Base-by-base conservation (phyloP, 2,888 invertebrate genomes). In the Drosophila neutralis region DNA sequence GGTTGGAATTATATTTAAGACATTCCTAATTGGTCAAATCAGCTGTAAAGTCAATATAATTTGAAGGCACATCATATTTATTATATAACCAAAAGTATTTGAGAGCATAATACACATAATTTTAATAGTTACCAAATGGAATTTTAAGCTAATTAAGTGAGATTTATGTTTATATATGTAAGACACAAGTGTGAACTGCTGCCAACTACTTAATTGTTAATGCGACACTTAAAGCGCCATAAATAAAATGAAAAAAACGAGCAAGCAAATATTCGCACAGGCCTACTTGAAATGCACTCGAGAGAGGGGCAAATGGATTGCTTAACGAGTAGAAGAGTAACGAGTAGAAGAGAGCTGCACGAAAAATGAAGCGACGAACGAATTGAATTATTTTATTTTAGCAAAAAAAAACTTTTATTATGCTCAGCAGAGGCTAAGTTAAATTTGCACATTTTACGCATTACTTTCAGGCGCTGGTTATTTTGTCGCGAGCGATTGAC, bases 201-300 rank as follows among this genome's bases (percentile, higher is more conserved):
- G 54, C 24, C 54, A 36, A 36, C 18, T 36, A 54, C 24, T 18
- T 54, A 36, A 54, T 54, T 54, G 49, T 18, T 53, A 36, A 52
- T 24, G 35, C 3, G 21, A 24, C 45, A 24, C 24, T 48, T 15
- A 38, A 8, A 31, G 40, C 18, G 33, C 35, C 27, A 31, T 40
- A 29, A 29, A 27, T 11, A 33, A 10, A 33, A 31, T 10, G 48
- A 11, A 1, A 36, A 38, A 18, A 11, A 7, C n/a, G 15, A 24
- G 15, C 15, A 48, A 24, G 4, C 8, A 15, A 2, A 42, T 38
- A 24, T 13, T 15, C 65, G 70, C 54, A 65, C 69, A 57, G 51
- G 73, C 65, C 73, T 72, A 80, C 76, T 76, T 57, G 29, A 68
- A 72, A 63, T 57, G 65, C 80, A 66, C 65, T 76, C 40, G 65